phyloP scores from a whole-genome alignment of 2,888 invertebrate species.

The Tryphoninae sp. region DNA sequence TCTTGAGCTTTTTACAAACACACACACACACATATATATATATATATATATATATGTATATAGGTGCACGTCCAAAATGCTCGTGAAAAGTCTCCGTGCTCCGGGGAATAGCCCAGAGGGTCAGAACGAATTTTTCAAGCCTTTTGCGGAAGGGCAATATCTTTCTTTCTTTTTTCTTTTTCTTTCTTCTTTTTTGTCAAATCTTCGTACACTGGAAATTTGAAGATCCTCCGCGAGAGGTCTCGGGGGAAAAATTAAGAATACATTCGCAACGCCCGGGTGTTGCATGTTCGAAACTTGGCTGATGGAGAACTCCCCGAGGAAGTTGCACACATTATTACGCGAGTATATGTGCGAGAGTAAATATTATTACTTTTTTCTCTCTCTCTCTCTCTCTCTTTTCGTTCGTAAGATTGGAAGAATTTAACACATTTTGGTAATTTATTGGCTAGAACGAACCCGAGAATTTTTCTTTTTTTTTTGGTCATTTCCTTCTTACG shows the following conservation, averaged over 20 bases:
- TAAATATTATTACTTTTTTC: too few species aligned
- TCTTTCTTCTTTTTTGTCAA: not conserved
- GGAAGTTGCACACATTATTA: too few species aligned
- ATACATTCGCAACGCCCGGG: not conserved
- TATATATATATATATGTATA: not conserved
- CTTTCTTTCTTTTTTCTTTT: not conserved
- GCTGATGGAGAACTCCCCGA: too few species aligned
- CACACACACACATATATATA: not conserved
- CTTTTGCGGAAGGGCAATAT: constrained; percentile 3
- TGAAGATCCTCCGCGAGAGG: not conserved
- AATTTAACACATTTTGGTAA: too few species aligned
- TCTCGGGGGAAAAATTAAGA: not conserved
- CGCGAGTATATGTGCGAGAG: too few species aligned
- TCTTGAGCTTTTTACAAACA: not conserved
- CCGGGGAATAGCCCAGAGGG: not conserved
- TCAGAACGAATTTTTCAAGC: constrained; percentile 2
- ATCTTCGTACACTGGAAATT: not conserved
- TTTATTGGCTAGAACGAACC: too few species aligned
- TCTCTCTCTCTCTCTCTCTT: too few species aligned
- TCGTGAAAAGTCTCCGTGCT: constrained; percentile 9
- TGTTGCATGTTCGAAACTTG: not conserved
- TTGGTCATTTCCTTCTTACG: too few species aligned
- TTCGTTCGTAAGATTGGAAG: too few species aligned
- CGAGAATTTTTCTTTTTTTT: too few species aligned
- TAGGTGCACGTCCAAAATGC: constrained; percentile 10